Evolutionary conservation across 92 coral and sea anemone species (phyloP).

Genomic region (Heteractis magnifica): DNA sequence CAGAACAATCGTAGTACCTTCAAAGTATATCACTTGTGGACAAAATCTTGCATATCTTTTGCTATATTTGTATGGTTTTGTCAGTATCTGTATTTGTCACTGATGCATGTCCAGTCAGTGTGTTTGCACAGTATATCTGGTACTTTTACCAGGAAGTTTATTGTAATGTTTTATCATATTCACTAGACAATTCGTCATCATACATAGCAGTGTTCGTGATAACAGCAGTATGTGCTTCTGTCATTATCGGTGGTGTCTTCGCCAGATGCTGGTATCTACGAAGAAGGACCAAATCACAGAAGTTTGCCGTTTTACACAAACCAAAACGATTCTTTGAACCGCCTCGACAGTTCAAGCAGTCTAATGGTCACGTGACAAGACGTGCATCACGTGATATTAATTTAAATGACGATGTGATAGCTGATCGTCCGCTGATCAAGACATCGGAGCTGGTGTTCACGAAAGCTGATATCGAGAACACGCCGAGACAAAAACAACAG

Average conservation of each 20-base stretch:
- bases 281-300: constrained; percentile 37
- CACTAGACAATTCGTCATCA: constrained; percentile 49
- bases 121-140: no score
- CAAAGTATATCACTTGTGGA: neutral
- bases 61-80: no score
- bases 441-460: constrained; percentile 53
- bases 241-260: constrained; percentile 47
- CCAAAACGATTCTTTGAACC: constrained; percentile 59
- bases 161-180: neutral
- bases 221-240: constrained; percentile 55
- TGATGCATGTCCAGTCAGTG: no score
- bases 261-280: constrained; percentile 40
- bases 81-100: no score
- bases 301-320: constrained; percentile 48
- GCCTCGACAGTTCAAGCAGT: constrained; percentile 28
- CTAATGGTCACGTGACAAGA: constrained; percentile 42
- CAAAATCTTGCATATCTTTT: neutral
- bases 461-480: constrained; percentile 47
- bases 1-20: neutral
- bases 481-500: constrained; percentile 43
- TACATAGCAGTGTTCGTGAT: constrained; percentile 57
- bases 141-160: neutral
- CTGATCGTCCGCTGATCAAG: constrained; percentile 30
- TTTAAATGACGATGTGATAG: constrained; percentile 21
- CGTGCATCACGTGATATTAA: constrained; percentile 36